Percentiles rank a stretch among this genome's conserved stretches.
Evolutionary conservation across 1,140 invertebrate genomes (phyloP).

Genomic region (Calosoma granatense): DNA sequence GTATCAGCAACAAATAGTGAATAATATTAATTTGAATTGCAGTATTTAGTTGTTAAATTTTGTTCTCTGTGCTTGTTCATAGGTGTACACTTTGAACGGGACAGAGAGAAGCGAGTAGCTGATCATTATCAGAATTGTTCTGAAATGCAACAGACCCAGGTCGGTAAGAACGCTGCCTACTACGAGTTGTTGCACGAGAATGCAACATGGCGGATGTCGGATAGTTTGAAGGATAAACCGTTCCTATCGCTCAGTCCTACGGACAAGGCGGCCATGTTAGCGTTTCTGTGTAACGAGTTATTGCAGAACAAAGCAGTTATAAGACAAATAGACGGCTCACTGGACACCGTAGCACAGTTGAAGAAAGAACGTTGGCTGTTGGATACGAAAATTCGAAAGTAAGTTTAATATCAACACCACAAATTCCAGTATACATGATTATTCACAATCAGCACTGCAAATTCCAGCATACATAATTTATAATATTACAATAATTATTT

Average conservation of each 20-base stretch:
- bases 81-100: conserved; percentile 63
- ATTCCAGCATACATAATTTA: conserved; percentile 9
- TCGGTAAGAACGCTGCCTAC: conserved; percentile 64
- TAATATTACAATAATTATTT: conserved; percentile 7
- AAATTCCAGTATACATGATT: conserved; percentile 9
- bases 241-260: conserved; percentile 79
- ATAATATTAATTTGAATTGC: too few species aligned
- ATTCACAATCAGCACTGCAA: too few species aligned
- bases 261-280: conserved; percentile 77
- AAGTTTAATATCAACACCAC: conserved; percentile 38
- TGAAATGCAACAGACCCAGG: conserved; percentile 46
- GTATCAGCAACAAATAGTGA: too few species aligned
- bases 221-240: conserved; percentile 59
- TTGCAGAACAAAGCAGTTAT: conserved; percentile 84
- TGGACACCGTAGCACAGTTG: conserved; percentile 64
- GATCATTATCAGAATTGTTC: conserved; percentile 66
- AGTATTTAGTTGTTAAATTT: neutral
- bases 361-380: conserved; percentile 71
- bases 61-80: conserved; percentile 10
- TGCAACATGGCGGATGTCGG: conserved; percentile 61
- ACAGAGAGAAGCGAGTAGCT: conserved; percentile 61
- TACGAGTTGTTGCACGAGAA: conserved; percentile 67
- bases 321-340: conserved; percentile 63
- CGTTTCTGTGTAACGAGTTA: conserved; percentile 88
- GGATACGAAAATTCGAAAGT: conserved; percentile 84